These are phyloP conservation scores for Todiramphus saurophagus DNA, from an alignment of 2,113 vertebrate genomes.

Conservation along the genomic window DNA sequence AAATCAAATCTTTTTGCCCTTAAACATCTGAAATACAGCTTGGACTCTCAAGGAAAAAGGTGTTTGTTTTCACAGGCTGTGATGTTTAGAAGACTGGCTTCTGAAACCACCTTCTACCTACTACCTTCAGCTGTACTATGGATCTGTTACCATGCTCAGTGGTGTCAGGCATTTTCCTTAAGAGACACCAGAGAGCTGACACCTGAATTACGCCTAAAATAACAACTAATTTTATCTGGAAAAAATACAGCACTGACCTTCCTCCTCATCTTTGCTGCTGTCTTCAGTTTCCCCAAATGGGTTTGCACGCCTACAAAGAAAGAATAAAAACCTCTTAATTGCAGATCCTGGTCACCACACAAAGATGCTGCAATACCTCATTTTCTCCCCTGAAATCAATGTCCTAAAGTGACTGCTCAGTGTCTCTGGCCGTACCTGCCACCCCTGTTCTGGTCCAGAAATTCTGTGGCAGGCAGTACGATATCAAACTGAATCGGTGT, in stretches of 20 bases:
- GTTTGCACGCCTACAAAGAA: slow-evolving; percentile 85
- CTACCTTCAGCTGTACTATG: background rate
- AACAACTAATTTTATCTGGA: background rate
- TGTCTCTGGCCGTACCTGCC: slow-evolving; percentile 75
- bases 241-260: slow-evolving; percentile 77
- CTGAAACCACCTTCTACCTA: background rate
- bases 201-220: background rate
- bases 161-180: background rate
- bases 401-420: background rate
- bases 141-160: background rate
- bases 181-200: background rate
- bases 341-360: background rate
- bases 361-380: background rate
- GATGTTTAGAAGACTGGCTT: background rate
- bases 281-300: slow-evolving; percentile 94
- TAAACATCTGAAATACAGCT: background rate
- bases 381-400: background rate
- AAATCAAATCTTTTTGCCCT: background rate
- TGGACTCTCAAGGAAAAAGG: background rate
- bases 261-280: slow-evolving; percentile 77
- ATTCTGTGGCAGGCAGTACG: slow-evolving; percentile 90
- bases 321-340: background rate
- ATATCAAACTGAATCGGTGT: slow-evolving; percentile 98
- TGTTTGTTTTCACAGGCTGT: background rate
- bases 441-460: slow-evolving; percentile 92